These are phyloP conservation scores for Carettochelys insculpta DNA, from an alignment of 2,113 vertebrate species.

Conservation along the genomic window DNA sequence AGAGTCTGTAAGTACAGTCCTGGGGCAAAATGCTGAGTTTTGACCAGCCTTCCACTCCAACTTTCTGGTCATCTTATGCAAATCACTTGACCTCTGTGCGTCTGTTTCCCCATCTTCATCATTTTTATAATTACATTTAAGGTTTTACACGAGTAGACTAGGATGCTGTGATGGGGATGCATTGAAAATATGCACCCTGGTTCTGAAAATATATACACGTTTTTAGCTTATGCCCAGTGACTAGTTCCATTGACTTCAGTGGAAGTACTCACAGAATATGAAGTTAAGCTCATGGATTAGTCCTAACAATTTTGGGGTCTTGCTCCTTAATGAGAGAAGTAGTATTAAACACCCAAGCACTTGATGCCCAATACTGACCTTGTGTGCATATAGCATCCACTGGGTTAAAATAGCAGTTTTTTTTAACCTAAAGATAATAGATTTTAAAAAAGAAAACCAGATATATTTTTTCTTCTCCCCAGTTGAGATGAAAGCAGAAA, in stretches of 20 bases:
- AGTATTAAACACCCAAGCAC: not conserved
- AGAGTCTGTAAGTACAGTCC: constrained; percentile 38
- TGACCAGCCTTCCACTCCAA: not conserved
- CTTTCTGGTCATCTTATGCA: not conserved
- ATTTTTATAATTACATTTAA: not conserved
- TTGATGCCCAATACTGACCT: not conserved
- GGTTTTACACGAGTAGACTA: not conserved
- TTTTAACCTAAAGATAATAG: not conserved
- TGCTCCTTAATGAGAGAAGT: not conserved
- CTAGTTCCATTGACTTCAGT: rapidly evolving
- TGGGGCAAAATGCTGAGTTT: not conserved
- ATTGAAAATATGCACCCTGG: rapidly evolving
- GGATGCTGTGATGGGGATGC: not conserved
- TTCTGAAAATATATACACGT: rapidly evolving
- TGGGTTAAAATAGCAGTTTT: not conserved
- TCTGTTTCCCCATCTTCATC: not conserved
- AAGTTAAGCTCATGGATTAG: not conserved
- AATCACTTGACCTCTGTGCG: not conserved
- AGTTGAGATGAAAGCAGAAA: rapidly evolving
- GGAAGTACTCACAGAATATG: rapidly evolving
- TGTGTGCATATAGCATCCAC: rapidly evolving
- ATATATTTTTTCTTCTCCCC: not conserved
- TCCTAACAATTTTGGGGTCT: rapidly evolving
- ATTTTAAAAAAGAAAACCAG: rapidly evolving
- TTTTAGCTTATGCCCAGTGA: rapidly evolving